phyloP scores from a whole-genome alignment of 2,797 vertebrate species.

The Strix occidentalis region DNA sequence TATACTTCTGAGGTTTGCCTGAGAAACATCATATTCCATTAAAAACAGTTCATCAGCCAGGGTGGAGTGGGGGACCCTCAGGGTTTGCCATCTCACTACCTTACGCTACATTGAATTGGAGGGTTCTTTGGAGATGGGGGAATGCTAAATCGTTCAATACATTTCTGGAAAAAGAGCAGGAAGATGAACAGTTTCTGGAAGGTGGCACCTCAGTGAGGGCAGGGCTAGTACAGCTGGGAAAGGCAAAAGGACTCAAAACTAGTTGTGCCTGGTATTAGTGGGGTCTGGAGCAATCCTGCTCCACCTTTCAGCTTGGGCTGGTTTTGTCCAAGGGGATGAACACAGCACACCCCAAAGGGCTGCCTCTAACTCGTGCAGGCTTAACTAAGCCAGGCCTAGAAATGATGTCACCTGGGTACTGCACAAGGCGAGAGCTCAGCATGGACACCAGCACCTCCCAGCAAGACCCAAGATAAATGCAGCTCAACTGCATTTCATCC shows the following conservation, averaged over 20 bases:
- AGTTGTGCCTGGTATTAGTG: too few relatives aligned
- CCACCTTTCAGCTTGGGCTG: background rate
- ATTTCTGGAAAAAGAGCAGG: background rate
- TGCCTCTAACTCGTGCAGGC: background rate
- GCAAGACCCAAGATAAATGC: background rate
- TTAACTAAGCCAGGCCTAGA: background rate
- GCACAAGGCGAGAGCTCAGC: accelerated
- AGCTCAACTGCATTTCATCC: background rate
- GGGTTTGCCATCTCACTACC: background rate
- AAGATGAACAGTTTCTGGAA: background rate
- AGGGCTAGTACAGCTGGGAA: background rate
- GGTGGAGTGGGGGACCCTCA: background rate
- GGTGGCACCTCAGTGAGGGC: background rate
- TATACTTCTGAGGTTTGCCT: background rate
- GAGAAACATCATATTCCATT: background rate
- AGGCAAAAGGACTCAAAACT: background rate
- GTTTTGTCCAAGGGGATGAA: background rate
- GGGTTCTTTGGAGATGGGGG: background rate
- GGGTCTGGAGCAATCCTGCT: background rate
- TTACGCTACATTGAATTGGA: accelerated
- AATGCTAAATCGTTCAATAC: background rate
- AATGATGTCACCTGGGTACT: background rate
- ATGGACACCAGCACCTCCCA: background rate
- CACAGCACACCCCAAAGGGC: background rate
- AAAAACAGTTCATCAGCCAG: background rate